Conservation (phyloP, 2,888 invertebrate species). For the Ichneumon xanthorius region DNA sequence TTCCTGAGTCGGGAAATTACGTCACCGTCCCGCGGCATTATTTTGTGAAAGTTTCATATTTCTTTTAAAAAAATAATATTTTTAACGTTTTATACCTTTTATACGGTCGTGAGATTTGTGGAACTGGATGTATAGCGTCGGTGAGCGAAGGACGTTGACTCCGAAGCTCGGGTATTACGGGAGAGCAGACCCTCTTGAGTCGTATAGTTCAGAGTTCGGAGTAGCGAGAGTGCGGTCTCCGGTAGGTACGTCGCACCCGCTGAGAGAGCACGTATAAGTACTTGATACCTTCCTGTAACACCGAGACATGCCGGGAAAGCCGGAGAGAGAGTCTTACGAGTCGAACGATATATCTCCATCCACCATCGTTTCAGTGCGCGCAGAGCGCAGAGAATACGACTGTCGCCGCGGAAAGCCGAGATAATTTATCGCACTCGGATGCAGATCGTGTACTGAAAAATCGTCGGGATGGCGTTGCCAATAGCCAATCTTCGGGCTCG, state of each 20-base stretch:
- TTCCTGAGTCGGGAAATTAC: too few relatives aligned
- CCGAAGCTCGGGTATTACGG: slow-evolving; percentile 21
- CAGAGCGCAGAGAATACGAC: slow-evolving; percentile 19
- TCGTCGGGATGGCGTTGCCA: slow-evolving; percentile 57
- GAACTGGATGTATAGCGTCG: neutral
- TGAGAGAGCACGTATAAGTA: slow-evolving; percentile 42
- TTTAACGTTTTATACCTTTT: too few relatives aligned
- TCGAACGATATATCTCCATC: slow-evolving; percentile 12
- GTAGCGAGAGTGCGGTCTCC: slow-evolving; percentile 18
- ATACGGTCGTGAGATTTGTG: too few relatives aligned
- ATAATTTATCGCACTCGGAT: slow-evolving; percentile 63
- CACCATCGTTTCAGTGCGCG: slow-evolving; percentile 8
- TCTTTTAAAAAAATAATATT: too few relatives aligned
- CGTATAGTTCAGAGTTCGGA: slow-evolving; percentile 23
- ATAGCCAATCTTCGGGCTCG: slow-evolving; percentile 47
- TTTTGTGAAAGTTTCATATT: too few relatives aligned
- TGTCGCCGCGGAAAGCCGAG: slow-evolving; percentile 42
- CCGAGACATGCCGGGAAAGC: slow-evolving; percentile 25
- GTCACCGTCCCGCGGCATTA: too few relatives aligned
- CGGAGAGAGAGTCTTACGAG: slow-evolving; percentile 29
- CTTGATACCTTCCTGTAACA: slow-evolving; percentile 47
- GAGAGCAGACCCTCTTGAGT: neutral
- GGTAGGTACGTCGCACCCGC: slow-evolving; percentile 23
- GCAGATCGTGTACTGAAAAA: slow-evolving; percentile 62
- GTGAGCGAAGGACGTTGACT: slow-evolving; percentile 13